phyloP scores from a whole-genome alignment of 2,113 vertebrate species.

The Ancistrus triradiatus region DNA sequence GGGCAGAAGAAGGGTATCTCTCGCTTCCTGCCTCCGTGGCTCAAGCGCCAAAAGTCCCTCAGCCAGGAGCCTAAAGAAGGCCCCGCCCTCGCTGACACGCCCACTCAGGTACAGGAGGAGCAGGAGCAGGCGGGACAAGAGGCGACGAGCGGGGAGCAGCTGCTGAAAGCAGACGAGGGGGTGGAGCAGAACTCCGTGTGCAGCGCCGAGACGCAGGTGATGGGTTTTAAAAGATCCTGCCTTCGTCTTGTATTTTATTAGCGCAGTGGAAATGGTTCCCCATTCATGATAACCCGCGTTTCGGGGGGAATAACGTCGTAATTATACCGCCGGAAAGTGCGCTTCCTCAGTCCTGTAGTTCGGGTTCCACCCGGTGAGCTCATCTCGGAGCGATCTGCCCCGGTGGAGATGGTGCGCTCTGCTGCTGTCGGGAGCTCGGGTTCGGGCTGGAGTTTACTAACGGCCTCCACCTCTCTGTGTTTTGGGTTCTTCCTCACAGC shows the following conservation, averaged over 20 bases:
- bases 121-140: conserved; percentile 38
- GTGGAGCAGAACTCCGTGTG: conserved; percentile 65
- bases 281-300: no score
- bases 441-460: conserved; percentile 1
- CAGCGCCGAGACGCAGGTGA: conserved; percentile 79
- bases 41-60: conserved; percentile 92
- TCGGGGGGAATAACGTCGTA: no score
- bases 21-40: conserved; percentile 92
- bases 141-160: conserved; percentile 52
- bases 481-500: conserved; percentile 55
- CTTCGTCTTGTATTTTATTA: no score
- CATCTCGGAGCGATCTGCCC: conserved; percentile 28
- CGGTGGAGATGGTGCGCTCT: conserved; percentile 32
- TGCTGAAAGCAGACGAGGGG: conserved; percentile 59
- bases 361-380: conserved; percentile 49
- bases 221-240: not conserved
- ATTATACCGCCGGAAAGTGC: no score
- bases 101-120: conserved; percentile 46
- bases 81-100: conserved; percentile 46
- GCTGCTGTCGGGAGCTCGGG: not conserved
- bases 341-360: conserved; percentile 27
- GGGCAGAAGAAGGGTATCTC: conserved; percentile 82
- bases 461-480: conserved; percentile 11
- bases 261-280: no score
- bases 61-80: conserved; percentile 72